Evolutionary conservation across 2,797 vertebrate species (phyloP).

Genomic region (Lagodon rhomboides): DNA sequence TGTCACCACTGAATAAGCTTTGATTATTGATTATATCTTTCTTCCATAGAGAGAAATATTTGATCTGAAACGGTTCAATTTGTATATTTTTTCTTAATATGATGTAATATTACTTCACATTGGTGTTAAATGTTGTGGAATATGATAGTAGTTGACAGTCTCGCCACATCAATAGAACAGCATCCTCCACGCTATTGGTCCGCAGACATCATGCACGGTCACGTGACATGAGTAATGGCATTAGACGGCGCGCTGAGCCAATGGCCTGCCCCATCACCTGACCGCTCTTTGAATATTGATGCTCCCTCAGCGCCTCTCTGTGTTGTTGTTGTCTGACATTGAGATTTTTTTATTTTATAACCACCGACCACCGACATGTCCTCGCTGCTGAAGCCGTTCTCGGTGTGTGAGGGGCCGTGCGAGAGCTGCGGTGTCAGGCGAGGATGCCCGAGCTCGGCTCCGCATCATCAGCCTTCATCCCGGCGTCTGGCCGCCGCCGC

Average conservation of each 20-base stretch:
- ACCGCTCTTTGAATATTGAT: constrained; percentile 76
- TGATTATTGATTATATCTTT: no score
- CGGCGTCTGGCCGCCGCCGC: constrained; percentile 44
- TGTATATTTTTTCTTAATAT: not conserved
- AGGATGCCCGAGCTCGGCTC: constrained; percentile 58
- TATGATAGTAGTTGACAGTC: not conserved
- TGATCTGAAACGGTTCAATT: no score
- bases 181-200: constrained; percentile 66
- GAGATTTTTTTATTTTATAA: not conserved
- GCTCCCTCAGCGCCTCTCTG: constrained; percentile 36
- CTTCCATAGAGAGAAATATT: not conserved
- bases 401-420: constrained; percentile 81
- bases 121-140: not conserved
- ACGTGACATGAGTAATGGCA: constrained; percentile 54
- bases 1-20: no score
- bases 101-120: not conserved
- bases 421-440: constrained; percentile 67
- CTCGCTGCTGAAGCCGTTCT: constrained; percentile 83
- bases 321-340: constrained; percentile 71
- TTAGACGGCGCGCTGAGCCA: constrained; percentile 50
- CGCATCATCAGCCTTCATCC: constrained; percentile 49
- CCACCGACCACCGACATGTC: constrained; percentile 73
- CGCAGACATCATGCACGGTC: constrained; percentile 48
- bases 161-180: constrained; percentile 12
- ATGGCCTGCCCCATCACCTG: constrained; percentile 62